Evolutionary conservation across 2,888 invertebrate species (phyloP), one percentile per base, ranked within the genome.

Genomic region (Phengaris alcon): DNA sequence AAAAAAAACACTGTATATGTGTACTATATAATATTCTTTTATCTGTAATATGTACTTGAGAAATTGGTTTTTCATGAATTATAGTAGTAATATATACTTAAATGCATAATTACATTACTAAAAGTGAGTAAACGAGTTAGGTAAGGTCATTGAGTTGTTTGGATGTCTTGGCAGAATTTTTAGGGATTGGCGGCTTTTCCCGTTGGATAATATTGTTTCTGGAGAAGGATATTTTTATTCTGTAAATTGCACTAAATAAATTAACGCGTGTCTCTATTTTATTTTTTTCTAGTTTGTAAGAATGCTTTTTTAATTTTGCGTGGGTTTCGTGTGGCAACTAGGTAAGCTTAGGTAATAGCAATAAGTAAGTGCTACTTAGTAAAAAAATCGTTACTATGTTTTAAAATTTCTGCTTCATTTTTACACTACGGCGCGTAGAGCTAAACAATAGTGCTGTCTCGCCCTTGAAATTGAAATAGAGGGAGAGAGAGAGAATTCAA

Each of bases 201-300:
- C 77, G 79, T 81, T 79, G 79, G 82, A 82, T 82, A 78, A 79
- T 78, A 75, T 76, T 74, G 76, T 79, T 73, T 76, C 76, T 74
- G 70, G 74, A 74, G 75, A 75, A 79, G 77, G 76, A 77, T 77
- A 78, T 78, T 80, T 80, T 79, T 80, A 82, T 83, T 79, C 81
- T 86, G 85, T 86, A 85, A 84, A 85, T 82, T 85, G 82, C 82
- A 84, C 83, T 85, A 84, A 84, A 79, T 81, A 81, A 81, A 82
- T 77, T 84, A 83, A 82, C 82, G 84, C 85, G 86, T 87, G 87
- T 84, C 83, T 85, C 82, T 84, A 84, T 82, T 85, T 85, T 84
- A 22, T 86, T 87, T 85, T 88, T 88, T 87, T 82, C 83, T 90
- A 90, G 88, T 85, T 79, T 83, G 76, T 91, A 90, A 89, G 90